Conservation (phyloP, 2,888 invertebrate genomes). For the Acanthoscelides obtectus region DNA sequence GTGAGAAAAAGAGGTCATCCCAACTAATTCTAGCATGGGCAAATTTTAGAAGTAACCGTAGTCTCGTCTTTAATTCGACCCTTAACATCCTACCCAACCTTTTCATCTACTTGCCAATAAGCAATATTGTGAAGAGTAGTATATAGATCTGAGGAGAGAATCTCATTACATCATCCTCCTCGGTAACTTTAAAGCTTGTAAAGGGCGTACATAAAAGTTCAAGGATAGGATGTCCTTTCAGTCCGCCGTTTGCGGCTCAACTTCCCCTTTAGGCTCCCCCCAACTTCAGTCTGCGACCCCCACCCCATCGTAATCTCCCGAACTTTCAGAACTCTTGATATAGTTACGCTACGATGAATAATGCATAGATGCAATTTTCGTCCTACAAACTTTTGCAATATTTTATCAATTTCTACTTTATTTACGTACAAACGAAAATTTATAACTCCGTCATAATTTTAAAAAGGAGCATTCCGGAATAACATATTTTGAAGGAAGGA, state of each 20-base stretch:
- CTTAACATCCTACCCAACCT: no score
- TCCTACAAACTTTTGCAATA: conserved; percentile 50
- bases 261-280: not conserved
- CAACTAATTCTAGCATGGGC: no score
- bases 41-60: no score
- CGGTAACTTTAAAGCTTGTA: not conserved
- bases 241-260: not conserved
- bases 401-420: conserved; percentile 53
- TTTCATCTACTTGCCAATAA: no score
- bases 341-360: conserved; percentile 50
- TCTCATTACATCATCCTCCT: not conserved
- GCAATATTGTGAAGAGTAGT: not conserved
- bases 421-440: conserved; percentile 52
- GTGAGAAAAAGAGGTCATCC: no score
- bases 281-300: not conserved
- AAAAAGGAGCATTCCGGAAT: conserved; percentile 29
- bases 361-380: conserved; percentile 52
- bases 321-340: conserved; percentile 47
- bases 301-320: conserved; percentile 20
- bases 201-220: not conserved
- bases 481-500: conserved; percentile 19
- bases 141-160: not conserved
- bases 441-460: conserved; percentile 49
- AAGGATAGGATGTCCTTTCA: not conserved
- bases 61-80: no score